Conservation (phyloP, 2,888 invertebrate genomes). For the Himalopsyche kuldschensis region DNA sequence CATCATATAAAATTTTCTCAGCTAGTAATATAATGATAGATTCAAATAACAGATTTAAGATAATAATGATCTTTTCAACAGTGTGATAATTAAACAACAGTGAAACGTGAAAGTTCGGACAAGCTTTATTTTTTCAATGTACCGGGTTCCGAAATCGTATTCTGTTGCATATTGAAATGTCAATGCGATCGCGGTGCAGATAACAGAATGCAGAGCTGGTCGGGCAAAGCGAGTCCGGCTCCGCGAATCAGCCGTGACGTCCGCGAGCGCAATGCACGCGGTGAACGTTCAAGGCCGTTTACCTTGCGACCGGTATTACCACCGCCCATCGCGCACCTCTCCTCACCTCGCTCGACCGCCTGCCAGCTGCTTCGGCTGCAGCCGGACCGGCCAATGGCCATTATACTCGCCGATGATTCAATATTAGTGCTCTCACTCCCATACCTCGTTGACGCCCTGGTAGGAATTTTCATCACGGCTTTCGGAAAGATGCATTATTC, state of each 20-base stretch:
- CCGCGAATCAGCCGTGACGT: neutral
- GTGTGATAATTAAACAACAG: too few relatives aligned
- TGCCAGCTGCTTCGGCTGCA: neutral
- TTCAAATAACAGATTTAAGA: too few relatives aligned
- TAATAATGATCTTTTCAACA: too few relatives aligned
- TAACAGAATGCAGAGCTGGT: neutral
- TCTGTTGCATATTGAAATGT: neutral
- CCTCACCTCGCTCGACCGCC: neutral
- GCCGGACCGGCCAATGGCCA: neutral
- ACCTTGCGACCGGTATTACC: conserved; percentile 28
- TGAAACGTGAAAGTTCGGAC: too few relatives aligned
- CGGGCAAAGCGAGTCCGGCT: neutral
- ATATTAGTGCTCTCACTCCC: neutral
- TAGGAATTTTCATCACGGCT: neutral
- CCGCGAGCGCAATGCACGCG: neutral
- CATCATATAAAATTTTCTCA: too few relatives aligned
- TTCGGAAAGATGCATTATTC: too few relatives aligned
- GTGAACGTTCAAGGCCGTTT: conserved; percentile 29
- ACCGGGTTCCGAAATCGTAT: neutral
- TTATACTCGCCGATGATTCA: neutral
- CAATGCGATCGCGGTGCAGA: neutral
- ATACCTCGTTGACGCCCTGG: neutral
- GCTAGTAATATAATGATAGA: too few relatives aligned
- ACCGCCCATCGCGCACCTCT: conserved; percentile 7
- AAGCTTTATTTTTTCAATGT: neutral